Evolutionary conservation across 2,113 vertebrate species (phyloP), one percentile per base, ranked within the genome.

Genomic region (Propithecus coquereli): DNA sequence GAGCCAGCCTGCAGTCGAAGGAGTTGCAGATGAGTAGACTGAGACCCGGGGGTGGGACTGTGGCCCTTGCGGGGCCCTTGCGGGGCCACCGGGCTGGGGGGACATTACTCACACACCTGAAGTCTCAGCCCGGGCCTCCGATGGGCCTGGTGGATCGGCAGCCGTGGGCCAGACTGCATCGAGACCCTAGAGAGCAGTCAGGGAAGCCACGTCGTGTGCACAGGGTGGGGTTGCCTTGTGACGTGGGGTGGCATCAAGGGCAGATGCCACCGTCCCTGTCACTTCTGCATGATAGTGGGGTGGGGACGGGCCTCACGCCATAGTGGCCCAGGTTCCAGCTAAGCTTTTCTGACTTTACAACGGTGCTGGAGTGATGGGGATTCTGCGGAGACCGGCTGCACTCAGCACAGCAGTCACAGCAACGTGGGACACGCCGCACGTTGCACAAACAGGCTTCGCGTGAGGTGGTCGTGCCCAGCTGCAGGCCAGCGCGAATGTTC

Each of bases 1-100:
- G 43, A 20, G 37, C 9, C 17, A 59, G 3, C 30, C 63, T 25
- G 6, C 2, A 6, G 34, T 14, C 5, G 1, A 70, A 11, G 7
- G 27, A 82, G 6, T n/a, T 3, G 52, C 37, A 57, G 85, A 8
- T 47, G 0, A 45, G 34, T 0, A n/a, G 22, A 30, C 66, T 45
- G 73, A 94, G 76, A 52, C 59, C 70, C 3, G 10, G n/a, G 5
- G 12, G 23, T 23, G 8, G 0, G 68, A 50, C 11, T 17, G 23
- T 3, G 8, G 37, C 59, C 11, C 0, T n/a, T 40, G 3, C 0
- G 5, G n/a, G 25, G 27, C 30, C 40, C 27, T 2, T 0, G 0
- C 2, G 9, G 32, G 59, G 43, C n/a, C 0, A 1, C 11, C 0
- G 0, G 25, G 61, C 2, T n/a, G 10, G 1, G 43, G 37, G 40